A percentile compares a stretch with the other conserved stretches of the same genome.
Evolutionary conservation across 2,113 vertebrate genomes (phyloP).

Genomic region (Mirounga angustirostris): DNA sequence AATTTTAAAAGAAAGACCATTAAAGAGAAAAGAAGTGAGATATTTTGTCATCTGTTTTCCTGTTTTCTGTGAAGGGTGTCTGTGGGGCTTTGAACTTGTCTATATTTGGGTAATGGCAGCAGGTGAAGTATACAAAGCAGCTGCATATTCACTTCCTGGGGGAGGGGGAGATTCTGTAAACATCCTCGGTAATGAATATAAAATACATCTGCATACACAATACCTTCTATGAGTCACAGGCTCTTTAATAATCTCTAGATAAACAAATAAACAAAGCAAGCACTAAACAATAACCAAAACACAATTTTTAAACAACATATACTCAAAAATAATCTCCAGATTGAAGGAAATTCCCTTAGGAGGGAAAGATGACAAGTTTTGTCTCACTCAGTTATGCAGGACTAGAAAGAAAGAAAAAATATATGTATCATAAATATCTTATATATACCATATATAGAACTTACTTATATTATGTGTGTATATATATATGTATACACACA

Average conservation of each 20-base stretch:
- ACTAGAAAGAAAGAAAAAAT: background rate
- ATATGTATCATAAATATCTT: background rate
- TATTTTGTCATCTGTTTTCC: background rate
- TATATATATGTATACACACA: background rate
- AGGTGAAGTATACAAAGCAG: conserved; percentile 30
- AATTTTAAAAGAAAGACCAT: background rate
- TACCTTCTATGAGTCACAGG: conserved; percentile 32
- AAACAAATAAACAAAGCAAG: background rate
- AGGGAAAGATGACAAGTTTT: conserved; percentile 22
- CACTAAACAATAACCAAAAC: background rate
- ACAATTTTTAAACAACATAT: background rate
- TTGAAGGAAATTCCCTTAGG: conserved; percentile 36
- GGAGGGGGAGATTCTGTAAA: background rate
- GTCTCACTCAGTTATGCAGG: background rate
- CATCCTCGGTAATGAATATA: background rate
- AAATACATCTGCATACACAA: background rate
- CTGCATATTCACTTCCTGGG: background rate
- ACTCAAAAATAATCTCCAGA: conserved; percentile 35
- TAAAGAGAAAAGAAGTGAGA: background rate
- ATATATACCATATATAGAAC: background rate
- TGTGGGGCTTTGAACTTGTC: background rate
- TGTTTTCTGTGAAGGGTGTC: background rate
- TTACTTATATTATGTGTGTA: background rate
- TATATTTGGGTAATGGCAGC: background rate
- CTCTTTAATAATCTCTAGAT: conserved; percentile 7